Base-by-base conservation (phyloP, 2,888 invertebrate genomes). In the Byasa hedistus region DNA sequence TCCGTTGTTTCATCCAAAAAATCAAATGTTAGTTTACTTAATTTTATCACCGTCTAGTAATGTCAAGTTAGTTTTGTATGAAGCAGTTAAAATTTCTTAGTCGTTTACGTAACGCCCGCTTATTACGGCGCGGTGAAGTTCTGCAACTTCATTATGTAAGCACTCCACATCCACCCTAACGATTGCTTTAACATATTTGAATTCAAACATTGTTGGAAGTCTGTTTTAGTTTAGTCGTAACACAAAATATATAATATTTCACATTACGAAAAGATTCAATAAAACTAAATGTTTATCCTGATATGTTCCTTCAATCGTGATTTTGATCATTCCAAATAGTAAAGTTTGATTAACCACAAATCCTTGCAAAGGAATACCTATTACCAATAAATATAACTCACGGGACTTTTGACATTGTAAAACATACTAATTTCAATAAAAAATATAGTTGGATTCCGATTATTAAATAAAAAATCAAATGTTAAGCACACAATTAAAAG, bases 141-240 rank as follows among this genome's bases (percentile, higher is more conserved):
- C 62, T 57, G 51, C 15, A 65, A 65, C 48, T 65, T 65, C 56
- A 65, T 65, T 61, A 65, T 36, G 65, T 60, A 51, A 65, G 57
- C 48, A 19, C 48, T n/a, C 56, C 55, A 56, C 65, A 60, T 36
- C n/a, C 24, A 12, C 27, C 8, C 10, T 65, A 23, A 65, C 32
- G 55, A 61, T 57, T 27, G 32, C 56, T 65, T 56, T 56, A 65
- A 65, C 44, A n/a, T 60, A 65, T 56, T 56, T 61, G 12, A 65
- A 27, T 60, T 60, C 17, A 51, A 56, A 51, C 21, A 65, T 48
- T 57, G 56, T 36, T 32, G 21, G 54, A 44, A 48, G 59, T 57
- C 27, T 64, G 32, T 48, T 48, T 52, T 52, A n/a, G 39, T 59
- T 3, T 23, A 48, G 24, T 51, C 51, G 19, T 51, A 24, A 57